These are phyloP conservation scores for Chironomus tentans DNA, from an alignment of 2,888 invertebrate species.

Conservation along the genomic window DNA sequence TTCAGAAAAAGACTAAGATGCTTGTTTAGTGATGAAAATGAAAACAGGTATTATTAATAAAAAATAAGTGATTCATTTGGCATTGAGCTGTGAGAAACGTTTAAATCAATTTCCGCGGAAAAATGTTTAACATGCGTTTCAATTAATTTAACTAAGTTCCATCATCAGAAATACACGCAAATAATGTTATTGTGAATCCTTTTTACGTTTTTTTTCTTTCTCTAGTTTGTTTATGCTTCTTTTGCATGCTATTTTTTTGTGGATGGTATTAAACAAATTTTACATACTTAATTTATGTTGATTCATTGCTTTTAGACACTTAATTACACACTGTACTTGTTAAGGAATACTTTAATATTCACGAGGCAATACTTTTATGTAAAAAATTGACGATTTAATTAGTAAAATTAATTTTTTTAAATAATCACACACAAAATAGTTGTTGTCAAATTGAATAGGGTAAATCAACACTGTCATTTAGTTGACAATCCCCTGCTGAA, in stretches of 20 bases:
- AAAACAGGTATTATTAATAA: not conserved
- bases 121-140: not conserved
- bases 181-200: not conserved
- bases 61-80: not conserved
- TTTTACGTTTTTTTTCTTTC: not conserved
- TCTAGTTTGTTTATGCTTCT: not conserved
- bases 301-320: not conserved
- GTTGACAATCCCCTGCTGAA: too few species aligned
- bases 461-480: too few species aligned
- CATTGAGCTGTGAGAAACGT: not conserved
- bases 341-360: not conserved
- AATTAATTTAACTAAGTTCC: not conserved
- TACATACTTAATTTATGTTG: constrained; percentile 10
- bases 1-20: too few species aligned
- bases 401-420: not conserved
- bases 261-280: not conserved
- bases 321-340: not conserved
- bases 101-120: not conserved
- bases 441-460: too few species aligned
- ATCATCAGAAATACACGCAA: not conserved
- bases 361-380: not conserved
- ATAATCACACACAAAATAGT: too few species aligned
- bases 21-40: not conserved
- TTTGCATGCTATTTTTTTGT: not conserved
- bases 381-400: not conserved